phyloP scores from a whole-genome alignment of 2,888 invertebrate genomes.

The Cantharis lateralis region DNA sequence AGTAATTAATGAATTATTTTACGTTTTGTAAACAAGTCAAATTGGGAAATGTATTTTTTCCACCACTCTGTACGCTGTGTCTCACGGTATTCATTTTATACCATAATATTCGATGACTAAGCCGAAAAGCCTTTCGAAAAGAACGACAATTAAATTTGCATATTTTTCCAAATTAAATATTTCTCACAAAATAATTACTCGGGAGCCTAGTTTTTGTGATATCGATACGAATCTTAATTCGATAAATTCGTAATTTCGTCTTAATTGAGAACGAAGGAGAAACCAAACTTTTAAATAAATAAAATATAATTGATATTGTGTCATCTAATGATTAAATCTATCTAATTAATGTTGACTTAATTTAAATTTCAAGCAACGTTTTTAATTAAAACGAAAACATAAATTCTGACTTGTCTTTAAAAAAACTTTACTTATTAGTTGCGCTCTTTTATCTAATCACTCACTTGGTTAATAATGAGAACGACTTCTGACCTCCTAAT shows the following conservation, averaged over 20 bases:
- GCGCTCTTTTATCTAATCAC: not conserved
- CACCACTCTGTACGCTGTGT: not conserved
- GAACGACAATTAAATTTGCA: not conserved
- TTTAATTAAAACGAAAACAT: constrained; percentile 3
- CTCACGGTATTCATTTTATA: not conserved
- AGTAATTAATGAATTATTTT: not conserved
- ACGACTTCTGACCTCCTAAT: constrained; percentile 22
- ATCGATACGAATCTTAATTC: not conserved
- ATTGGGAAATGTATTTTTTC: not conserved
- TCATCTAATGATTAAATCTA: constrained; percentile 3
- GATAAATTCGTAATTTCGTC: not conserved
- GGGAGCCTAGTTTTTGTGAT: not conserved
- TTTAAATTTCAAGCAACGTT: not conserved
- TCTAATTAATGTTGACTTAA: not conserved
- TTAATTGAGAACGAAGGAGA: not conserved
- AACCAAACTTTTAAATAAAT: not conserved
- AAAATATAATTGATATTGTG: constrained; percentile 2
- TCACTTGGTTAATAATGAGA: not conserved
- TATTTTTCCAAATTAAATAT: not conserved
- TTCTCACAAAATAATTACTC: not conserved
- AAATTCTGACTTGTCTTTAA: not conserved
- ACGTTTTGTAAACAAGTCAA: not conserved
- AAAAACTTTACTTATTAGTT: not conserved
- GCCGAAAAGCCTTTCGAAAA: not conserved
- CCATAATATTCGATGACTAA: not conserved